Conservation (phyloP, 1,140 invertebrate species). For the Euura lappo region DNA sequence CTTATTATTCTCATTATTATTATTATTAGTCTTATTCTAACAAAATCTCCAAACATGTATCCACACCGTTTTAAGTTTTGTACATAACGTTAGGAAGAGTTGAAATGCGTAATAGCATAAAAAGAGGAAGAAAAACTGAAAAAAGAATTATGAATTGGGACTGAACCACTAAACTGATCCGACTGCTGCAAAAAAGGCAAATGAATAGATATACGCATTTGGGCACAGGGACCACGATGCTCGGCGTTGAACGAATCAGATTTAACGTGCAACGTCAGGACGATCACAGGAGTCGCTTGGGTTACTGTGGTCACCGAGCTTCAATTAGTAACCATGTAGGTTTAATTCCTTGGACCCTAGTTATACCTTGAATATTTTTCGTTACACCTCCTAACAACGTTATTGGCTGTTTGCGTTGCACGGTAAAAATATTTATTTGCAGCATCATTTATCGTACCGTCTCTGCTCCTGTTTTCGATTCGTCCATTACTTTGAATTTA, state of each 20-base stretch:
- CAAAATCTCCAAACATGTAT: conserved; percentile 38
- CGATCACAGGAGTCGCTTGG: conserved; percentile 55
- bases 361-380: conserved; percentile 31
- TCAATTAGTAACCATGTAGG: conserved; percentile 51
- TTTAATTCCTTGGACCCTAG: conserved; percentile 29
- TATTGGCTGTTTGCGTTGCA: conserved; percentile 34
- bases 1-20: conserved; percentile 30
- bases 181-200: neutral
- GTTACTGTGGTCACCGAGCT: conserved; percentile 61
- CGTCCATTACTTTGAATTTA: conserved; percentile 8
- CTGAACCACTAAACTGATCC: neutral
- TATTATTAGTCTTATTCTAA: conserved; percentile 52
- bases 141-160: neutral
- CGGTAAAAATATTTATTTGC: conserved; percentile 17
- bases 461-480: conserved; percentile 17
- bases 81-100: neutral
- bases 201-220: conserved; percentile 11
- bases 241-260: conserved; percentile 18
- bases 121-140: neutral
- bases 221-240: conserved; percentile 22
- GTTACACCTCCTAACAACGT: conserved; percentile 27
- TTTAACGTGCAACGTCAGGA: conserved; percentile 31
- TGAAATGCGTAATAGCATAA: neutral
- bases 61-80: neutral
- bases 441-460: conserved; percentile 32